Evolutionary conservation across 1,140 invertebrate species (phyloP), one percentile per base, ranked within the genome.

Genomic region (Zaprionus nigranus): DNA sequence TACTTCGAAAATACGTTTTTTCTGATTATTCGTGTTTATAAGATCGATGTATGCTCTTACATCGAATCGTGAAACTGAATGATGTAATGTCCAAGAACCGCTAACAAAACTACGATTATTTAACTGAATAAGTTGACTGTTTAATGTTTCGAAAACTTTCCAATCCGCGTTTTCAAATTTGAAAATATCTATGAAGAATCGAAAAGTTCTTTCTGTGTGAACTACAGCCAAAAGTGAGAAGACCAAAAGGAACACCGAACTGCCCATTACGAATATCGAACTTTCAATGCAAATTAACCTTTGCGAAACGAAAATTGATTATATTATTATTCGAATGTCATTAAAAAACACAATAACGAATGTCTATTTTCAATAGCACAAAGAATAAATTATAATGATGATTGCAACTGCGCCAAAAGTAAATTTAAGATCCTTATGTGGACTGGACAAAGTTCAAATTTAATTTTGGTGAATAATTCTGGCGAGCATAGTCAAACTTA

Each of bases 401-500:
- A 46, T 46, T 46, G n/a, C n/a, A 46, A 46, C n/a, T 46, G n/a
- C 15, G 38, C 6, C 38, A n/a, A 40, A n/a, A n/a, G 15, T 17
- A 9, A 3, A 46, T 46, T 46, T 46, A 46, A 46, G 7, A 46
- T 46, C n/a, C 11, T 7, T 3, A 46, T 46, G 7, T 3, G 11
- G 3, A 17, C 7, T 40, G 38, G 15, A n/a, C 2, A n/a, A 40
- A 7, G 38, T 6, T 46, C 40, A 46, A 17, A 49, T 30, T 34
- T 63, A 66, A 4, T 66, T 66, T 5, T 59, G 24, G 13, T 49
- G 28, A 13, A 68, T 17, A 17, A 38, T 20, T 49, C 22, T 59
- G 17, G 28, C 65, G 5, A 46, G n/a, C 15, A 67, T 49, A 15
- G 26, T 49, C 3, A 74, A 49, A 1, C 63, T 65, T 13, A 74